Conservation (phyloP, 2,888 invertebrate species). For the Erebia aethiops region DNA sequence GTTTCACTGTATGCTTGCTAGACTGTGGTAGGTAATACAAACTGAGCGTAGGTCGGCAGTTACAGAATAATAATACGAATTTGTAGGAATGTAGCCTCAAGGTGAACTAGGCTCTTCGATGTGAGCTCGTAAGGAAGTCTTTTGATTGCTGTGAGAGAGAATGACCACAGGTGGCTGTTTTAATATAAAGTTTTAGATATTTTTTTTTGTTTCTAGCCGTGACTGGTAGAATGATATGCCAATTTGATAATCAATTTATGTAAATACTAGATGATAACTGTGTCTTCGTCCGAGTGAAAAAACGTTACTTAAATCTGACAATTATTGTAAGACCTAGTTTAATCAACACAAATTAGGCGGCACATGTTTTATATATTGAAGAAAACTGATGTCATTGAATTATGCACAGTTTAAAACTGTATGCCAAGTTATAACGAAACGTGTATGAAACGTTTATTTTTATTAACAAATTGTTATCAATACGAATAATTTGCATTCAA, state of each 20-base stretch:
- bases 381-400: no score
- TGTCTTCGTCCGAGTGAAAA: no score
- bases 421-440: constrained; percentile 7
- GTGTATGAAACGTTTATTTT: neutral
- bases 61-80: constrained; percentile 37
- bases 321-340: no score
- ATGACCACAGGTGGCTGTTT: constrained; percentile 27
- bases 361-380: no score
- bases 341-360: no score
- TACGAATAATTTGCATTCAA: neutral
- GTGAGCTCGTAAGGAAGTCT: constrained; percentile 45
- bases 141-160: constrained; percentile 28
- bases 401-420: neutral
- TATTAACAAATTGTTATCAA: neutral
- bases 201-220: neutral
- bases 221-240: neutral
- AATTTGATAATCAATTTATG: neutral
- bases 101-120: constrained; percentile 49
- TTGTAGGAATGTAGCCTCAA: constrained; percentile 47
- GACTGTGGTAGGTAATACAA: constrained; percentile 4
- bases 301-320: no score
- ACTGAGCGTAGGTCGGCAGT: constrained; percentile 36
- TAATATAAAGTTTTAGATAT: neutral
- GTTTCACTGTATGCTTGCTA: neutral
- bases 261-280: no score